A percentile compares a stretch with the other conserved stretches of the same genome.
phyloP scores from a whole-genome alignment of 2,113 vertebrate genomes.

The Lonchura striata region DNA sequence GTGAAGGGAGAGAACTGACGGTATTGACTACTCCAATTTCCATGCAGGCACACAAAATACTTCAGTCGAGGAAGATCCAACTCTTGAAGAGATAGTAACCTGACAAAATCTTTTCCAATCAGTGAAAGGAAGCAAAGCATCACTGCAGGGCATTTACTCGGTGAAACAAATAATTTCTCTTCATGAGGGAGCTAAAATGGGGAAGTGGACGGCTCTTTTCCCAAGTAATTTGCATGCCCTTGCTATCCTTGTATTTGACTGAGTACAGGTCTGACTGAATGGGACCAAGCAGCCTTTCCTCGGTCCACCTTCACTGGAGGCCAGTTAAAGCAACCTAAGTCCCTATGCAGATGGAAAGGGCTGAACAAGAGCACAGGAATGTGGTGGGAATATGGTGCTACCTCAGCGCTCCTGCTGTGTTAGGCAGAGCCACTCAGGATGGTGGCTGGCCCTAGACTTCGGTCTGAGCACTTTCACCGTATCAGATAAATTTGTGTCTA shows the following conservation, averaged over 20 bases:
- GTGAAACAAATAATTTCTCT: neutral
- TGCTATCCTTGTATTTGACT: accelerated
- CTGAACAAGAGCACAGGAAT: neutral
- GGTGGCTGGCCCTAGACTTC: neutral
- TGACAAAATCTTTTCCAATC: neutral
- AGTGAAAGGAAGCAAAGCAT: neutral
- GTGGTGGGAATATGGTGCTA: neutral
- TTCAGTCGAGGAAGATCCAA: neutral
- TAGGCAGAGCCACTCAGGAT: neutral
- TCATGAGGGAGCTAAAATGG: neutral
- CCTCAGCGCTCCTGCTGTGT: neutral
- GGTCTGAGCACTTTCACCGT: neutral
- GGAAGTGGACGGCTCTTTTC: neutral
- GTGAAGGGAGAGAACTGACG: neutral
- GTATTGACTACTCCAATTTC: neutral
- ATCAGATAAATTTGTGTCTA: neutral
- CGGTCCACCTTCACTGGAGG: neutral
- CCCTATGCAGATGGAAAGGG: neutral
- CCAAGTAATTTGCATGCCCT: neutral
- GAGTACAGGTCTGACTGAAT: neutral
- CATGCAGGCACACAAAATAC: neutral
- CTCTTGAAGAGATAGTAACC: neutral
- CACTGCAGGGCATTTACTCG: neutral
- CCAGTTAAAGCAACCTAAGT: neutral
- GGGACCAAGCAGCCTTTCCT: neutral